A percentile compares a stretch with the other conserved stretches of the same genome.
Conservation (phyloP, 2,888 invertebrate genomes). For the Isoperla grammatica region DNA sequence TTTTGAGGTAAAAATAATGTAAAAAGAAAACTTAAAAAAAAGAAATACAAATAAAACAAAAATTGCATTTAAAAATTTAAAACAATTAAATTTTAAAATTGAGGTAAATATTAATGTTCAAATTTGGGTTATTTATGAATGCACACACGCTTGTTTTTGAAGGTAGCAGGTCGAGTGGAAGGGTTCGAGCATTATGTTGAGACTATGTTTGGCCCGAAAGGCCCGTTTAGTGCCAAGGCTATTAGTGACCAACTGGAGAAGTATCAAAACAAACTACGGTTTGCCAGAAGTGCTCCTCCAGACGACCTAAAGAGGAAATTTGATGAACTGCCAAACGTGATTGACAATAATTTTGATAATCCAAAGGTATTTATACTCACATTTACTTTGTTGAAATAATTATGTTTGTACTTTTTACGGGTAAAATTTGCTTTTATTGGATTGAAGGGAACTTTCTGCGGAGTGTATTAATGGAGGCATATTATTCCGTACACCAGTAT, state of each 20-base stretch:
- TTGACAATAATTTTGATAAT: constrained; percentile 50
- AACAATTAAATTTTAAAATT: too few relatives aligned
- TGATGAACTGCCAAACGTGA: constrained; percentile 45
- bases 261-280: constrained; percentile 35
- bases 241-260: constrained; percentile 53
- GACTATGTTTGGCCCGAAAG: constrained; percentile 74
- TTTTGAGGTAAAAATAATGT: background rate
- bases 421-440: background rate
- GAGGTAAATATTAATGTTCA: too few relatives aligned
- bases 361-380: constrained; percentile 49
- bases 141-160: constrained; percentile 38
- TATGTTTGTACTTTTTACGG: background rate
- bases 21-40: too few relatives aligned
- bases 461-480: too few relatives aligned
- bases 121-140: too few relatives aligned
- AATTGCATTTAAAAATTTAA: too few relatives aligned
- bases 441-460: too few relatives aligned
- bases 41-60: too few relatives aligned
- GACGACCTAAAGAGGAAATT: constrained; percentile 50
- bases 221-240: constrained; percentile 59
- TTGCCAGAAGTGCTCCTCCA: constrained; percentile 50
- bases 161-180: constrained; percentile 75
- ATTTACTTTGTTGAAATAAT: too few relatives aligned
- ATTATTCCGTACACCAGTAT: too few relatives aligned
- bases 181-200: constrained; percentile 85